phyloP scores from a whole-genome alignment of 1,140 invertebrate genomes.

The Matsumurasca onukii region DNA sequence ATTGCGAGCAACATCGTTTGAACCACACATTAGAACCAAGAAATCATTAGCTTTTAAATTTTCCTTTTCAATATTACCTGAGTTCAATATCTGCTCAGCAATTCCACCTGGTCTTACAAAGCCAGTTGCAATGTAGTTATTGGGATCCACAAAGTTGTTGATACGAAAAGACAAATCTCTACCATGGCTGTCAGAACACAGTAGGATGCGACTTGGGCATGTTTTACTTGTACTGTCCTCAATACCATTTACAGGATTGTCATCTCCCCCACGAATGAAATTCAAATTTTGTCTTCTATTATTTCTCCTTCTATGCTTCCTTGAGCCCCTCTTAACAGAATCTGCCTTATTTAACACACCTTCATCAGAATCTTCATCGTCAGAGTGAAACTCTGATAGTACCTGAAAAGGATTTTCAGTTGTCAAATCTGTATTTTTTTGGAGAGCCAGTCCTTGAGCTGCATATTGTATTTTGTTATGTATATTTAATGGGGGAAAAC shows the following conservation, averaged over 20 bases:
- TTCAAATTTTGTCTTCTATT: too few relatives aligned
- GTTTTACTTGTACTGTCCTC: too few relatives aligned
- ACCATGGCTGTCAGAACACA: conserved; percentile 13
- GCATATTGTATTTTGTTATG: not conserved
- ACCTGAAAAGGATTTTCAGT: not conserved
- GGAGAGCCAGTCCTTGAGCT: too few relatives aligned
- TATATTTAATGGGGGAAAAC: conserved; percentile 8
- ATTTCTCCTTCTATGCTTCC: too few relatives aligned
- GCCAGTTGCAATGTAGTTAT: not conserved
- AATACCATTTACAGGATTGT: too few relatives aligned
- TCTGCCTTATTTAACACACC: not conserved
- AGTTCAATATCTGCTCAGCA: not conserved
- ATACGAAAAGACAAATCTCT: not conserved
- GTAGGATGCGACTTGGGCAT: too few relatives aligned
- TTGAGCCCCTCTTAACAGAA: not conserved
- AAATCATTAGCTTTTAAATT: not conserved
- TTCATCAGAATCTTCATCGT: not conserved
- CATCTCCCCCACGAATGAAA: too few relatives aligned
- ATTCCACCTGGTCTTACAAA: conserved; percentile 8
- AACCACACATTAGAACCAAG: conserved; percentile 8
- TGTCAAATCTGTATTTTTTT: not conserved
- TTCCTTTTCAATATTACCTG: not conserved
- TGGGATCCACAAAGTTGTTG: too few relatives aligned
- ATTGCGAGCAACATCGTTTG: conserved; percentile 8
- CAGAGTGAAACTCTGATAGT: not conserved